Conservation (phyloP, 2,113 vertebrate genomes). For the Pelmatolapia mariae region DNA sequence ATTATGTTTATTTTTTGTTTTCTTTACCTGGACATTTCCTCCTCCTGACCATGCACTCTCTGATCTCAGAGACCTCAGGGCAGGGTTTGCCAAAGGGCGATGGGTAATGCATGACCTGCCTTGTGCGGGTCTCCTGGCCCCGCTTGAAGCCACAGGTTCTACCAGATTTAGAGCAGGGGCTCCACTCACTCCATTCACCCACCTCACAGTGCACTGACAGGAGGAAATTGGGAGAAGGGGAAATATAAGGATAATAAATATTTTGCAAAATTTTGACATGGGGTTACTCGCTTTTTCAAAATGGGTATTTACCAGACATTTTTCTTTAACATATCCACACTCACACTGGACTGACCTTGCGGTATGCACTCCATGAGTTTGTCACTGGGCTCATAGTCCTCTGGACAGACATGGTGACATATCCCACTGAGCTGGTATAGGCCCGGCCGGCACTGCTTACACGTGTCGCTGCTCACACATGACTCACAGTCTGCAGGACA, state of each 20-base stretch:
- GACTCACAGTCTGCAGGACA: conserved; percentile 93
- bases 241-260: not conserved
- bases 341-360: conserved; percentile 70
- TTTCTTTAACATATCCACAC: not conserved
- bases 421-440: conserved; percentile 88
- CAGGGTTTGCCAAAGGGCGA: conserved; percentile 83
- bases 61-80: conserved; percentile 81
- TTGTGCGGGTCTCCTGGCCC: conserved; percentile 86
- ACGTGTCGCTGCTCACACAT: conserved; percentile 90
- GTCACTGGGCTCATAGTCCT: conserved; percentile 86
- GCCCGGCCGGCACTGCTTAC: conserved; percentile 85
- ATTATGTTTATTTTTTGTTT: not conserved
- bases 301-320: not conserved
- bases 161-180: conserved; percentile 83
- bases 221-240: not conserved
- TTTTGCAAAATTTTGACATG: not conserved
- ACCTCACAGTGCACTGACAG: conserved; percentile 88
- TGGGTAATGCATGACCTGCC: conserved; percentile 82
- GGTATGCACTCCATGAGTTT: conserved; percentile 88
- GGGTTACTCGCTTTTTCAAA: not conserved
- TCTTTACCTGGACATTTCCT: conserved; percentile 87
- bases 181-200: conserved; percentile 90
- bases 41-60: conserved; percentile 86
- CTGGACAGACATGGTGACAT: conserved; percentile 91
- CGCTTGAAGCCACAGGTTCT: conserved; percentile 92